Base-by-base conservation (phyloP, 2,797 vertebrate genomes). In the Platyrinchus mystaceus region DNA sequence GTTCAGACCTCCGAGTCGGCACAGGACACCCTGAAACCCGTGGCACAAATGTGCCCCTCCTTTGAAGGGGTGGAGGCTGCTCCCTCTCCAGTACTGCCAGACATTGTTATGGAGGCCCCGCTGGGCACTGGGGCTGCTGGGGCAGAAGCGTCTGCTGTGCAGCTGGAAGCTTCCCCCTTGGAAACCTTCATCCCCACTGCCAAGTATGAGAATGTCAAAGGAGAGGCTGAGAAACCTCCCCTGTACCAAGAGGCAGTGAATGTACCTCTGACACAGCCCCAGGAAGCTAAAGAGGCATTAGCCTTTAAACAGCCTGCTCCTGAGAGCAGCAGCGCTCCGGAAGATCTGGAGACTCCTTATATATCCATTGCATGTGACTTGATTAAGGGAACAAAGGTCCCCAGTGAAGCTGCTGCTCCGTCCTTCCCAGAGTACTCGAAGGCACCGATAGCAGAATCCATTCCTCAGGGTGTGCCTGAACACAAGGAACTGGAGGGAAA, bases 51-150 rank as follows among this genome's bases (percentile, higher is more conserved):
- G 76, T 98, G 98, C 27, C 97, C 98, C 15, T 97, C 97, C 12
- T 98, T 98, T 32, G 98, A 99, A 97, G 98, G 98, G 44, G 78
- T 97, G 0, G 98, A 99, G 79, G 97, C 98, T 62, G 95, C 97
- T 79, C 98, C 98, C 1, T 98, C 98, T 0, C 98, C 98, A 0
- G 97, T 98, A 62, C 94, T 99, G 91, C 99, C 99, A 21, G 99
- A 99, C 95, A 99, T 99, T 91, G 98, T 98, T 34, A 98, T 99
- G 98, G 98, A 98, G 96, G 98, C 99, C 30, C 99, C 99, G 0
- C 96, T 99, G 47, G 98, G 97, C 95, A 96, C 98, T 4, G 97
- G 98, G 9, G 96, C 98, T 93, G 74, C 98, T 6, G 98, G 97
- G 89, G 97, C 98, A 0, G 98, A 98, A 70, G 98, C 98, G 8